Base-by-base conservation (phyloP, 2,113 vertebrate genomes). In the Herpailurus yagouaroundi region DNA sequence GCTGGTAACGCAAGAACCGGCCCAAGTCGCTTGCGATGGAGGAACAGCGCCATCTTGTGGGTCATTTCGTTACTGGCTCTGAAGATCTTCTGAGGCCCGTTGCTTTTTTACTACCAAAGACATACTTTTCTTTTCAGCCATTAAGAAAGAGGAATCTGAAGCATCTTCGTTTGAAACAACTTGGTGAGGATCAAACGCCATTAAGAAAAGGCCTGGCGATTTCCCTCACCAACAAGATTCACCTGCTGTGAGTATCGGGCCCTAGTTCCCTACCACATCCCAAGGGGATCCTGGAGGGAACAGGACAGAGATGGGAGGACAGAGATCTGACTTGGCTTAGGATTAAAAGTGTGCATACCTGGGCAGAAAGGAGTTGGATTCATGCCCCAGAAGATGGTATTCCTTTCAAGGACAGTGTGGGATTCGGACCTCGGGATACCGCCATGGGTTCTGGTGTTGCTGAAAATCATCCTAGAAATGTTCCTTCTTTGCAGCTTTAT, bases 21-120 rank as follows among this genome's bases (percentile, higher is more conserved):
- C 27, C 7, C 74, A 29, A 19, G 71, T 9, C 38, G 52, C 23
- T 38, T 25, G 5, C 2, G 8, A 33, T 33, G 89, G 96, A 31
- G 68, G 36, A 83, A 88, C 68, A 97, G 90, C 80, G 80, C 97
- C 97, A 84, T 25, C 96, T 77, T 11, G 90, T 90, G 97, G 93
- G 0, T 0, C 0, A 0, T 14, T 13, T 7, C 0, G 81, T 76
- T 79, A 21, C 73, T 29, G 55, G 45, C 5, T 5, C 85, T 0
- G 48, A 27, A 66, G n/a, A 31, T 27, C 57, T 60, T 11, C 3
- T 0, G 19, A 13, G 38, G 11, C 50, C 45, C 0, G 31, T 91
- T 41, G 94, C 91, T 50, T 96, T 97, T 94, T 94, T 68, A 50
- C 95, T 95, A 68, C 85, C 2, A 1, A 1, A 25, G 68, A 82